Base-by-base conservation (phyloP, 1,140 invertebrate genomes). In the Papilio polyxenes region DNA sequence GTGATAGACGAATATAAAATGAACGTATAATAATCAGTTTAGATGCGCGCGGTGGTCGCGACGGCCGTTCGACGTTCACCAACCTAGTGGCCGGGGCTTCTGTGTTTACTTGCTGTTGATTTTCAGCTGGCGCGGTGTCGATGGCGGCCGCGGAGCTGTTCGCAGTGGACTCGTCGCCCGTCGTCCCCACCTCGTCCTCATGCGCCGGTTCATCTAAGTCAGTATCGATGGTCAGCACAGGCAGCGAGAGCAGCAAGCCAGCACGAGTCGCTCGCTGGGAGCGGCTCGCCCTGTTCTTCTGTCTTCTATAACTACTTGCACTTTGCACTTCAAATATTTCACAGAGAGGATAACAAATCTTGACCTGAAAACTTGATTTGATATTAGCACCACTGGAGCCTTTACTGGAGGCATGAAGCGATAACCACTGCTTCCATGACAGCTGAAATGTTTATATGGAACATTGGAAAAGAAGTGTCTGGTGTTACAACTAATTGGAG, bases 361-460 rank as follows among this genome's bases (percentile, higher is more conserved):
- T 92, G 89, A 94, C 93, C 93, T 94, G 93, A 94, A 94, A 94
- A 94, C 93, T 94, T 89, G 93, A 94, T 93, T 92, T 86, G 87
- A 92, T 87, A 94, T 94, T 94, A 94, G 91, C 92, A 94, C 89
- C 91, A 89, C 87, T 44, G 40, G 40, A 84, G 85, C 88, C 88
- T 89, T 88, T 85, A 89, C 84, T 82, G 81, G 48, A 86, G 75
- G 83, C 80, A 88, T 88, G 87, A 86, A 87, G 87, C 80, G 87
- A 84, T 79, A 85, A 85, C 84, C 85, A 84, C 86, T 85, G 84
- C 87, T 85, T 88, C 87, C 84, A 87, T 84, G 81, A 82, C 82
- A 85, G 81, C 83, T 83, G 84, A 75, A 82, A 89, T 76, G 86
- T 85, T 86, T 83, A 77, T 83, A 87, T 83, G 88, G 86, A 84